Conservation (phyloP, 2,113 vertebrate species). For the Blennius ocellaris region DNA sequence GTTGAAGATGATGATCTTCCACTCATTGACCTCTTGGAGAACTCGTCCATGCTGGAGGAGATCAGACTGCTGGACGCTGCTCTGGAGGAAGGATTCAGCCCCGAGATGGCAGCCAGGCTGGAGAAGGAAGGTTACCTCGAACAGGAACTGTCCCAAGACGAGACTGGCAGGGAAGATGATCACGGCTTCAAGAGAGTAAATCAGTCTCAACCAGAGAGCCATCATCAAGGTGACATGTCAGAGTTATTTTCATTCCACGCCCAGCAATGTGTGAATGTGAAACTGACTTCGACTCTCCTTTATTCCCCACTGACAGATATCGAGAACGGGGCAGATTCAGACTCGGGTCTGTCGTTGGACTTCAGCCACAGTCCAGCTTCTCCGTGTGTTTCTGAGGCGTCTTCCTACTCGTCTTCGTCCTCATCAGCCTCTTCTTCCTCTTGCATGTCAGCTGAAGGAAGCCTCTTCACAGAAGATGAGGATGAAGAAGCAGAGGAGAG, state of each 20-base stretch:
- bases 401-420: conserved; percentile 83
- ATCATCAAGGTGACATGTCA: conserved; percentile 35
- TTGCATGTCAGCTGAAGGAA: conserved; percentile 47
- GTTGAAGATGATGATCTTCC: conserved; percentile 68
- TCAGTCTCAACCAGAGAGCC: not conserved
- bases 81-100: conserved; percentile 90
- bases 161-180: conserved; percentile 2
- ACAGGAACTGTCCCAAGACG: conserved; percentile 2
- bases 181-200: not conserved
- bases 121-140: conserved; percentile 80
- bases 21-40: conserved; percentile 87
- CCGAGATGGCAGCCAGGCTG: conserved; percentile 86
- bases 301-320: conserved; percentile 29
- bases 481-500: conserved; percentile 87
- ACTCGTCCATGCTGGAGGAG: conserved; percentile 90
- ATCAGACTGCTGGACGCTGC: conserved; percentile 90
- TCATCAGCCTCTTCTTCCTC: conserved; percentile 84
- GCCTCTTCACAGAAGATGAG: conserved; percentile 81
- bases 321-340: conserved; percentile 85
- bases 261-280: not conserved
- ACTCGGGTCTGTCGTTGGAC: conserved; percentile 95
- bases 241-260: not conserved
- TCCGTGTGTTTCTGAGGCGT: conserved; percentile 89
- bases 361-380: conserved; percentile 92
- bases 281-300: not conserved